Evolutionary conservation across 2,888 invertebrate genomes (phyloP).

Genomic region (Tetragonula carbonaria): DNA sequence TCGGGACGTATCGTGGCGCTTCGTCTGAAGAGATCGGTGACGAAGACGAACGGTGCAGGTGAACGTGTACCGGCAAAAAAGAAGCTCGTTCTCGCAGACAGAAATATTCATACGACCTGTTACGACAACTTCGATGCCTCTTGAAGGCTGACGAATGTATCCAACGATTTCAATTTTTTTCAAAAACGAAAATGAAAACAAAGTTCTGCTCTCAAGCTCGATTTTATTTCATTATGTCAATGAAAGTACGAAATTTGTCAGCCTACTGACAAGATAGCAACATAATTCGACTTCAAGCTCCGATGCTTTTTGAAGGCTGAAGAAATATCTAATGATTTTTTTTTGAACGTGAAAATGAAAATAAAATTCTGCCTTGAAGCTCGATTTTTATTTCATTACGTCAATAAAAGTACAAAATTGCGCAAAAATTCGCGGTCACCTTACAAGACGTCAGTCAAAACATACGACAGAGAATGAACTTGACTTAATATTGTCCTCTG

Average conservation of each 20-base stretch:
- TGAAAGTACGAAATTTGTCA: background rate
- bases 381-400: too few relatives aligned
- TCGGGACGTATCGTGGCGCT: constrained; percentile 58
- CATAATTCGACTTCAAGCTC: background rate
- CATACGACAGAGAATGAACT: background rate
- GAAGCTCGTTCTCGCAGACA: constrained; percentile 61
- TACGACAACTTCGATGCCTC: constrained; percentile 7
- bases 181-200: too few relatives aligned
- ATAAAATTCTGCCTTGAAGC: too few relatives aligned
- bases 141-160: background rate
- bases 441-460: too few relatives aligned
- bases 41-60: constrained; percentile 71
- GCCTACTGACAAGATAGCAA: background rate
- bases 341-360: too few relatives aligned
- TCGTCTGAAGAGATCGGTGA: constrained; percentile 61
- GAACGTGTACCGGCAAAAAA: constrained; percentile 47
- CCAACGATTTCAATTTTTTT: too few relatives aligned
- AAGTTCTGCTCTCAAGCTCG: too few relatives aligned
- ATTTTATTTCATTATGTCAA: too few relatives aligned
- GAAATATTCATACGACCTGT: constrained; percentile 66
- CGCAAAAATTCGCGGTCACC: too few relatives aligned
- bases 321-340: too few relatives aligned
- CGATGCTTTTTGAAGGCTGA: too few relatives aligned
- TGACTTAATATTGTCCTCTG: background rate
- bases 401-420: too few relatives aligned